Conservation (phyloP, 2,888 invertebrate species). For the Melipona bicolor region DNA sequence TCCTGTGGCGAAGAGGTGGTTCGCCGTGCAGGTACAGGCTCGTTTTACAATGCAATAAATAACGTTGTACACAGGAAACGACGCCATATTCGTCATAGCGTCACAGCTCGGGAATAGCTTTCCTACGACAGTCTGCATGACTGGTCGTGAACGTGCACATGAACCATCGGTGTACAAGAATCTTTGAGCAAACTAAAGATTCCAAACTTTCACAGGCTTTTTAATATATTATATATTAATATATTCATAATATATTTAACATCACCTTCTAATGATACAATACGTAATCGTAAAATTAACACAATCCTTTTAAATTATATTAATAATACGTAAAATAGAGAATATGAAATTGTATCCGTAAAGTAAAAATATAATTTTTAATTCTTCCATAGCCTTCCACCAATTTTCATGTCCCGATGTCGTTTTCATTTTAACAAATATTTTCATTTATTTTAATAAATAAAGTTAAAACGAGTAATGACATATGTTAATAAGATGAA, state of each 20-base stretch:
- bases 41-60: conserved; percentile 68
- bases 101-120: conserved; percentile 66
- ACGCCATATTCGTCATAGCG: conserved; percentile 72
- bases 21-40: conserved; percentile 42
- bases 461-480: neutral
- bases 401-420: neutral
- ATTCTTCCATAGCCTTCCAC: neutral
- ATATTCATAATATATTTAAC: neutral
- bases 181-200: neutral
- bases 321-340: neutral
- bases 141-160: conserved; percentile 4
- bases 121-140: conserved; percentile 16
- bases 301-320: neutral
- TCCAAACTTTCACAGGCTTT: no score
- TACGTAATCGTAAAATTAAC: neutral
- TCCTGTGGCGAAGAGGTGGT: neutral
- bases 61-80: conserved; percentile 75
- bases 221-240: neutral
- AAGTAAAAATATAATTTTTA: neutral
- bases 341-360: neutral
- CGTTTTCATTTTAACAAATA: no score
- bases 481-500: no score
- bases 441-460: neutral
- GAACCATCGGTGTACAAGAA: conserved; percentile 11
- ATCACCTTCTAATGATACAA: neutral